Base-by-base conservation (phyloP, 1,140 invertebrate genomes). In the Oncopeltus fasciatus region DNA sequence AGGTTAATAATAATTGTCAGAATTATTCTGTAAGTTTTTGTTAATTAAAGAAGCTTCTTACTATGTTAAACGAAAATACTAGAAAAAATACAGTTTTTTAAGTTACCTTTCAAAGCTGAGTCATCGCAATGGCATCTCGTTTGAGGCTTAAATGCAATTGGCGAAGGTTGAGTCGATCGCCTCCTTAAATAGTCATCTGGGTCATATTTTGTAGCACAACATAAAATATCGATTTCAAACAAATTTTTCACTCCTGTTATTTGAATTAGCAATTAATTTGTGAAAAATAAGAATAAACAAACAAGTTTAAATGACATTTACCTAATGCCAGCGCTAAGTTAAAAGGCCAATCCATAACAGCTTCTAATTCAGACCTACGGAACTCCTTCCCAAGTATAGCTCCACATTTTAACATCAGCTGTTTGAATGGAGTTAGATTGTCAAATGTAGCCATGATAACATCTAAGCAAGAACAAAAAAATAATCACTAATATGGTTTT, bases 371-470 rank as follows among this genome's bases (percentile, higher is more conserved):
- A 33, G 71, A 70, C 65, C 80, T 73, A 12, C 76, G 75, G 61
- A 83, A 78, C 26, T 75, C 75, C 43, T 79, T 77, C 1, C 82
- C 82, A 2, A 83, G 70, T 0, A 82, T 76, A 0, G 81, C 74
- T 2, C 77, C 77, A 62, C 77, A 80, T 70, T 83, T 83, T 1
- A 83, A 65, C 2, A 83, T 63, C 58, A 80, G 71, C 67, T 83
- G 80, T 69, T 83, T 81, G 51, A 79, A 76, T 0, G 79, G 75
- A 2, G 74, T 77, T 56, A 83, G 68, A 0, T 77, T 77, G 64
- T 83, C 81, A 65, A 80, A 82, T 0, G 77, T 74, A 68, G 78
- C 79, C 67, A 82, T 66, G 26, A 81, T 78, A 47, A 79, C 72
- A n/a, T 74, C 79, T 80, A 43, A 14, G 31, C 5, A 38, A n/a